These are phyloP conservation scores for Eurois occulta DNA, from an alignment of 2,888 invertebrate species.

Conservation along the genomic window DNA sequence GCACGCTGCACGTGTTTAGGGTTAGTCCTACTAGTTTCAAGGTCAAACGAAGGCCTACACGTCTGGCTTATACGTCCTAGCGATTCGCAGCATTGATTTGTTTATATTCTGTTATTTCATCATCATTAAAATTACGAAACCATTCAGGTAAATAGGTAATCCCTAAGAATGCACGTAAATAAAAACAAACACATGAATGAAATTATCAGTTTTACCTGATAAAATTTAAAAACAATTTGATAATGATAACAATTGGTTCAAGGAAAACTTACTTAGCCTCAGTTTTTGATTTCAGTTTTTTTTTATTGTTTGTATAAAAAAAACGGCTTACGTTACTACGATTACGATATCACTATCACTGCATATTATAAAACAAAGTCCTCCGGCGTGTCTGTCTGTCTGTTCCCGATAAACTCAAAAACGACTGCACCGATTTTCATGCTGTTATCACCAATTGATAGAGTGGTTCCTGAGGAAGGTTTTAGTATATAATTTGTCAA, in stretches of 20 bases:
- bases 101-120: no score
- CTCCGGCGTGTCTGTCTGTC: no score
- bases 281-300: background rate
- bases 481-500: no score
- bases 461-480: no score
- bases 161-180: background rate
- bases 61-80: background rate
- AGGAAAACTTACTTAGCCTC: background rate
- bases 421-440: no score
- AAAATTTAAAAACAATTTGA: slow-evolving; percentile 2
- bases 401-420: no score
- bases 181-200: slow-evolving; percentile 1
- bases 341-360: no score
- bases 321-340: background rate
- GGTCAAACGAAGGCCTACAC: background rate
- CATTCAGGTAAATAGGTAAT: background rate
- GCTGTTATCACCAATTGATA: no score
- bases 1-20: background rate
- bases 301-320: background rate
- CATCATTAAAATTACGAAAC: background rate
- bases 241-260: slow-evolving; percentile 14
- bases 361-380: no score
- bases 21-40: background rate
- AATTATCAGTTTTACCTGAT: background rate
- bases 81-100: background rate